Evolutionary conservation across 2,113 vertebrate genomes (phyloP).

Genomic region (Scomber japonicus): DNA sequence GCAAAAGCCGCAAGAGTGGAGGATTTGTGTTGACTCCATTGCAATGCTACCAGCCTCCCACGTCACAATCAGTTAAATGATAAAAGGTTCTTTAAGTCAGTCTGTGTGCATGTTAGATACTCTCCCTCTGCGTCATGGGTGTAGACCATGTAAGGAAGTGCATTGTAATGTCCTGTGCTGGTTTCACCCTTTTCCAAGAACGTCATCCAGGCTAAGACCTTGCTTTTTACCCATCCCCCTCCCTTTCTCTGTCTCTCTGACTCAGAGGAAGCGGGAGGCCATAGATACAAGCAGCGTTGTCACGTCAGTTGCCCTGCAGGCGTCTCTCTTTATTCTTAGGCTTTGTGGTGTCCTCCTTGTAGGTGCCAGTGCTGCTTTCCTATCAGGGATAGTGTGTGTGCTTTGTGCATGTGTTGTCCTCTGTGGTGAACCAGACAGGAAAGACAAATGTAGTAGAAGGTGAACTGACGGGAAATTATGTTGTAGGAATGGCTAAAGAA

Average conservation of each 20-base stretch:
- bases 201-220: slow-evolving; percentile 19
- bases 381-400: background rate
- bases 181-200: slow-evolving; percentile 9
- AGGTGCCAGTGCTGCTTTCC: background rate
- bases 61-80: slow-evolving; percentile 36
- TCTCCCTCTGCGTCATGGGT: background rate
- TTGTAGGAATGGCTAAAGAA: background rate
- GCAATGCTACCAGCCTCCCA: slow-evolving; percentile 21
- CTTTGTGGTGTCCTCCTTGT: slow-evolving; percentile 10
- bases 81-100: slow-evolving; percentile 37
- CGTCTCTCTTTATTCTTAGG: slow-evolving; percentile 12
- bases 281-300: slow-evolving; percentile 38
- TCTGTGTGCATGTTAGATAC: background rate
- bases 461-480: background rate
- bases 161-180: slow-evolving; percentile 12
- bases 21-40: slow-evolving; percentile 43
- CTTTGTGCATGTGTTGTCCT: background rate
- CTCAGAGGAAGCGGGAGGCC: slow-evolving; percentile 45
- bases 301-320: slow-evolving; percentile 21
- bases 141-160: background rate
- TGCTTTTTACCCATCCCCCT: slow-evolving; percentile 4
- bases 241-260: slow-evolving; percentile 3
- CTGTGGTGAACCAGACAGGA: background rate
- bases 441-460: background rate
- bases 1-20: slow-evolving; percentile 1